phyloP scores from a whole-genome alignment of 2,113 vertebrate species.

The Rattus rattus region DNA sequence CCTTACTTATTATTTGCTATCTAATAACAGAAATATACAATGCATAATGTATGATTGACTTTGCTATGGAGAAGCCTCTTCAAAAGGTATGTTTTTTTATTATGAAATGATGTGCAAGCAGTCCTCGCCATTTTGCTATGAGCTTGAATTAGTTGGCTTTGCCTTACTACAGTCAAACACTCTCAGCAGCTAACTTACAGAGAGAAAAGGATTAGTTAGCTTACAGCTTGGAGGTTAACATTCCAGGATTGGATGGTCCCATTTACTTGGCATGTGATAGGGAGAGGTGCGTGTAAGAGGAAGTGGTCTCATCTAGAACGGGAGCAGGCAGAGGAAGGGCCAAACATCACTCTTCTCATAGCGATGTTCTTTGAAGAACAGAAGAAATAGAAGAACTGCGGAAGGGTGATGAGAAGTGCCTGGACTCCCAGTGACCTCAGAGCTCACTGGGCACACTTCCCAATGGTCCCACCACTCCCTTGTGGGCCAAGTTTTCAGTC shows the following conservation, averaged over 20 bases:
- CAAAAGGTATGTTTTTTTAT: conserved; percentile 22
- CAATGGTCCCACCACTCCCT: neutral
- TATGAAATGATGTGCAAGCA: conserved; percentile 2
- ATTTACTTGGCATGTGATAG: neutral
- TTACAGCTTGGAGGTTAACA: neutral
- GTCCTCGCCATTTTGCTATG: neutral
- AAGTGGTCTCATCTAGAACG: neutral
- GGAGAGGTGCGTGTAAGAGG: neutral
- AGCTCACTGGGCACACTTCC: neutral
- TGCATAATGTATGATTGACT: conserved; percentile 20
- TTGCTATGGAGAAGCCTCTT: conserved; percentile 7
- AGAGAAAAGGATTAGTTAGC: neutral
- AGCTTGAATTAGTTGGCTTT: neutral
- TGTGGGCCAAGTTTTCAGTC: neutral
- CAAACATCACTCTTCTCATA: neutral
- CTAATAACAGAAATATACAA: neutral
- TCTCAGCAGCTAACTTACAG: neutral
- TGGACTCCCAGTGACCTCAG: neutral
- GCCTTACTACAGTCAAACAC: neutral
- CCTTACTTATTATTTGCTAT: conserved; percentile 18
- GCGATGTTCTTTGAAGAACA: neutral
- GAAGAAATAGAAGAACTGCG: neutral
- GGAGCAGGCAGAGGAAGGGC: neutral
- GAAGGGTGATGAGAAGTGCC: neutral
- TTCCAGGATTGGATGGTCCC: no score